Conservation (phyloP, 2,797 vertebrate species). For the Pempheris klunzingeri region DNA sequence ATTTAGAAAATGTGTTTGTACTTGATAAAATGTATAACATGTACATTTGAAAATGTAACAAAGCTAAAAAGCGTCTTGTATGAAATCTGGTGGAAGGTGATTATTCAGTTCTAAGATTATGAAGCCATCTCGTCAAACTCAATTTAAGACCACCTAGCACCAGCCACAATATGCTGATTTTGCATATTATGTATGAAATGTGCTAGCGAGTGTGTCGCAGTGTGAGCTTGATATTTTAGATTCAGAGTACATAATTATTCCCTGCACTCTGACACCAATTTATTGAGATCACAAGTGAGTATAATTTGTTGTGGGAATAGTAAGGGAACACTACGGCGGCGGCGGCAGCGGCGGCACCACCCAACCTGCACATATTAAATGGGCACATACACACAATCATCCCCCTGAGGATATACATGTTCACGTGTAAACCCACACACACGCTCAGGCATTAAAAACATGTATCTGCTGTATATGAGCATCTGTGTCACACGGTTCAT, state of each 20-base stretch:
- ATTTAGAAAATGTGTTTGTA: neutral
- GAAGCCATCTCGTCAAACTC: neutral
- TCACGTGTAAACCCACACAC: neutral
- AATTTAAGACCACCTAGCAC: neutral
- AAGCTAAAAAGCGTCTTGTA: neutral
- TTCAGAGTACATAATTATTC: constrained; percentile 66
- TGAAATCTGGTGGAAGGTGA: neutral
- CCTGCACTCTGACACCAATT: constrained; percentile 71
- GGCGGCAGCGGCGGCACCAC: constrained; percentile 30
- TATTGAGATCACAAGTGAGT: constrained; percentile 73
- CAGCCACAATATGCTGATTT: constrained; percentile 13
- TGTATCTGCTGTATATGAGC: constrained; percentile 12
- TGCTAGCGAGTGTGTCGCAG: constrained; percentile 25
- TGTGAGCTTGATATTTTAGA: constrained; percentile 66
- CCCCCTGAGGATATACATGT: constrained; percentile 7
- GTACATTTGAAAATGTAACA: neutral
- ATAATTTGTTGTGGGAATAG: constrained; percentile 77
- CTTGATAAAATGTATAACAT: neutral
- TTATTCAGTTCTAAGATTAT: neutral
- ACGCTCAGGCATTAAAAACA: neutral
- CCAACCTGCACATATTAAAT: constrained; percentile 53
- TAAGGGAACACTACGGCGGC: constrained; percentile 47
- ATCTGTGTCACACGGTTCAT: neutral
- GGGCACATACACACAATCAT: constrained; percentile 26
- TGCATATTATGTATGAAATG: neutral